Evolutionary conservation across 1,140 invertebrate genomes (phyloP).

Genomic region (Homarus americanus): DNA sequence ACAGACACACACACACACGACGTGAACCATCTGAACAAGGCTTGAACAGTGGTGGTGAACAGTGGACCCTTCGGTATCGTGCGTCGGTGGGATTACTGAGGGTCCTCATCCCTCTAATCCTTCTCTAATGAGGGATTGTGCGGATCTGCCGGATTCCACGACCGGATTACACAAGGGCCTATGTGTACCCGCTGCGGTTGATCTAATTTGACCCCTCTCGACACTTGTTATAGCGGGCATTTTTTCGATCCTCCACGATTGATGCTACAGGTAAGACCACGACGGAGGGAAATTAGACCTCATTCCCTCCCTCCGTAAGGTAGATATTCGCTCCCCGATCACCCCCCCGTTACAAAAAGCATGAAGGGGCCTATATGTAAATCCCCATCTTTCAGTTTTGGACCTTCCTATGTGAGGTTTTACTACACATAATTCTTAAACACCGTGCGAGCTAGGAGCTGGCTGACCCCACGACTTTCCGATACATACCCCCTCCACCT

Average conservation of each 20-base stretch:
- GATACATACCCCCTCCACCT: slow-evolving; percentile 1
- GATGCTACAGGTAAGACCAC: slow-evolving; percentile 55
- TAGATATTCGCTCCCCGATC: neutral
- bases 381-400: slow-evolving; percentile 48
- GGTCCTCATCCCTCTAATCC: slow-evolving; percentile 72
- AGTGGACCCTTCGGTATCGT: slow-evolving; percentile 67
- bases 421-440: slow-evolving; percentile 12
- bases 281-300: slow-evolving; percentile 6
- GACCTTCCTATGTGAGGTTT: slow-evolving; percentile 33
- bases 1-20: no score
- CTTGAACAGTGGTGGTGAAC: slow-evolving; percentile 44
- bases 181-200: slow-evolving; percentile 59
- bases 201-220: slow-evolving; percentile 69
- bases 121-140: slow-evolving; percentile 71
- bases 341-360: neutral
- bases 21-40: slow-evolving; percentile 48
- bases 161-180: slow-evolving; percentile 69
- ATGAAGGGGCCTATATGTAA: slow-evolving; percentile 55
- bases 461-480: slow-evolving; percentile 19
- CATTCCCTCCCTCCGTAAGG: neutral
- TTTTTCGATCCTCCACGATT: slow-evolving; percentile 30
- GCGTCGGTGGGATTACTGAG: slow-evolving; percentile 64
- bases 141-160: slow-evolving; percentile 63
- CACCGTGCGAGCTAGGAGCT: neutral
- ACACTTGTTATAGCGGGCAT: slow-evolving; percentile 65